phyloP scores from a whole-genome alignment of 2,797 vertebrate species.

The Mormyrops boulengeri region DNA sequence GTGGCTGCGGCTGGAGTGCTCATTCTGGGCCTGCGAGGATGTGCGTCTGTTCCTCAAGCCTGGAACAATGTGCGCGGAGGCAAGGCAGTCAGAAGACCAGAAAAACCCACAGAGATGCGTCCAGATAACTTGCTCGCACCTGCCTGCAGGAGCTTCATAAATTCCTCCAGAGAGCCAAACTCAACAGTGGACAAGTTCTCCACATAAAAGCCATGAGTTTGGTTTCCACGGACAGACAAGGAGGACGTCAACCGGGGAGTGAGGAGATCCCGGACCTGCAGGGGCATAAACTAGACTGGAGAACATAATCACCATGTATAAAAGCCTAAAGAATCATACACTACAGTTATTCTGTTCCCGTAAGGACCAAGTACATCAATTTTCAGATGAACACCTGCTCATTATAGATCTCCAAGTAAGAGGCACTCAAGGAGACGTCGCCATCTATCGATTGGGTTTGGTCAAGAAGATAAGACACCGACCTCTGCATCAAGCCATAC shows the following conservation, averaged over 20 bases:
- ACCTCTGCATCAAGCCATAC: slow-evolving; percentile 60
- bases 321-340: not conserved
- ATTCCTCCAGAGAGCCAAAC: slow-evolving; percentile 47
- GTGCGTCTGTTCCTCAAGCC: slow-evolving; percentile 53
- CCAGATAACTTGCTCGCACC: slow-evolving; percentile 38
- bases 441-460: slow-evolving; percentile 35
- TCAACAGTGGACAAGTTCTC: slow-evolving; percentile 55
- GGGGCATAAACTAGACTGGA: not conserved
- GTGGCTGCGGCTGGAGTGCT: slow-evolving; percentile 64
- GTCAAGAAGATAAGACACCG: slow-evolving; percentile 57
- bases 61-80: slow-evolving; percentile 24
- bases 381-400: slow-evolving; percentile 50
- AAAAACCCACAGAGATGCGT: not conserved
- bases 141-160: slow-evolving; percentile 52
- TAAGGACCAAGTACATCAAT: not conserved
- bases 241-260: slow-evolving; percentile 34
- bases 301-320: not conserved
- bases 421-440: slow-evolving; percentile 51
- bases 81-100: not conserved
- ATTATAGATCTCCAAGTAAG: slow-evolving; percentile 66
- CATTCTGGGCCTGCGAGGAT: slow-evolving; percentile 57
- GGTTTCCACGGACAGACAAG: slow-evolving; percentile 58
- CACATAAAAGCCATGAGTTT: slow-evolving; percentile 56
- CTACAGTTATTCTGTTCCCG: not conserved
- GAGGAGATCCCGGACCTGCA: slow-evolving; percentile 58